Percentiles rank a stretch among this genome's conserved stretches.
Evolutionary conservation across 1,140 invertebrate species (phyloP).

Genomic region (Augochlora pura): DNA sequence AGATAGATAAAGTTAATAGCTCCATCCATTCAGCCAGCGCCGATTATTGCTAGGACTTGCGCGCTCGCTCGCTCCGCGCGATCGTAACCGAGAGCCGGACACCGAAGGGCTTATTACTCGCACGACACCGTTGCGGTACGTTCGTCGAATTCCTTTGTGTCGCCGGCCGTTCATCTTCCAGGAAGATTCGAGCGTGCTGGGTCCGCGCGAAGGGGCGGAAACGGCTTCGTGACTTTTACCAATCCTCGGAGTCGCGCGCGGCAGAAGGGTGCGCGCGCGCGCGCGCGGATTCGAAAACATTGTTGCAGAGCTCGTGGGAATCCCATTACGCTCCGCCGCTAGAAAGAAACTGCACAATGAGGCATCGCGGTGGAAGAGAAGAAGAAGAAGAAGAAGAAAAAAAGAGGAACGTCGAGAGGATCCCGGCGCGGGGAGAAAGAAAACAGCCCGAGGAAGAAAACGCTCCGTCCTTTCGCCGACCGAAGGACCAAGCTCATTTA

Average conservation of each 20-base stretch:
- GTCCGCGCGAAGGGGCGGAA: background rate
- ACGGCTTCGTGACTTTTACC: background rate
- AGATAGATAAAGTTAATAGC: conserved; percentile 40
- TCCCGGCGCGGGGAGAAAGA: background rate
- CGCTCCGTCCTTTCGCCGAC: background rate
- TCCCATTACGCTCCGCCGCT: background rate
- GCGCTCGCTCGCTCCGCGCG: background rate
- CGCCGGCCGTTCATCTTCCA: conserved; percentile 18
- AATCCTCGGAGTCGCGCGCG: background rate
- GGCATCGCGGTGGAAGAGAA: background rate
- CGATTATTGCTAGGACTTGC: conserved; percentile 23
- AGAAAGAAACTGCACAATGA: background rate
- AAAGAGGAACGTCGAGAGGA: no score
- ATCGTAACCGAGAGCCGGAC: background rate
- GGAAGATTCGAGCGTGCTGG: background rate
- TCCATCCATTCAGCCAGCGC: conserved; percentile 26
- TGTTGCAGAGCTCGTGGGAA: conserved; percentile 12
- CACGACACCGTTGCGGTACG: background rate
- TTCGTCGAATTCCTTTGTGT: conserved; percentile 39
- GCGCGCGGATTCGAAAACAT: background rate
- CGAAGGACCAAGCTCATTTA: conserved; percentile 9
- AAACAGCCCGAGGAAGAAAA: background rate
- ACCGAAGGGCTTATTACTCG: conserved; percentile 24
- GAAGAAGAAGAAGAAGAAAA: background rate
- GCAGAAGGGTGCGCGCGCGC: no score